A percentile compares a stretch with the other conserved stretches of the same genome.
Conservation (phyloP, 2,888 invertebrate species). For the Synanthedon tipuliformis region DNA sequence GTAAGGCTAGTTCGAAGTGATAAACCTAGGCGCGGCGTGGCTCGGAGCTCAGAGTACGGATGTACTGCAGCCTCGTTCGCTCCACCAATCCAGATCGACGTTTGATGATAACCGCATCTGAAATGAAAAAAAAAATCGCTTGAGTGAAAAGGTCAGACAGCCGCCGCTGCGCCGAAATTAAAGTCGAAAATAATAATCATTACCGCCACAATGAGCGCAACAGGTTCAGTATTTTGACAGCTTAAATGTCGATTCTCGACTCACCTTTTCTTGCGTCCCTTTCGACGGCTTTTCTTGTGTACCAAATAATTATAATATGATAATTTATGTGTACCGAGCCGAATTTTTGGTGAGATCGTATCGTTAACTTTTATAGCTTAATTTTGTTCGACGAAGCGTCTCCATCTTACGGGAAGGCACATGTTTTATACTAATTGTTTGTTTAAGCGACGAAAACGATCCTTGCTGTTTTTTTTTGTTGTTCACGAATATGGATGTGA, state of each 20-base stretch:
- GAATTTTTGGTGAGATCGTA: conserved; percentile 27
- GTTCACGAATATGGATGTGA: conserved; percentile 18
- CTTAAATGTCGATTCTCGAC: conserved; percentile 32
- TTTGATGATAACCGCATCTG: conserved; percentile 54
- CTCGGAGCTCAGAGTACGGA: conserved; percentile 56
- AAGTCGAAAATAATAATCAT: conserved; percentile 57
- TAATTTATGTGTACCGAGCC: conserved; percentile 31
- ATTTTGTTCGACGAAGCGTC: conserved; percentile 32
- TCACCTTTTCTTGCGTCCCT: conserved; percentile 15
- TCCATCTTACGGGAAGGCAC: conserved; percentile 11
- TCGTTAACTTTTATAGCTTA: conserved; percentile 52
- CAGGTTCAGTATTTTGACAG: conserved; percentile 47
- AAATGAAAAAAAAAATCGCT: conserved; percentile 36
- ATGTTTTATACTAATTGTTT: conserved; percentile 27
- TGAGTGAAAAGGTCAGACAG: conserved; percentile 64
- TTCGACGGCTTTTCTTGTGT: conserved; percentile 26
- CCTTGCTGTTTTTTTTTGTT: conserved; percentile 15
- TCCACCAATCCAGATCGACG: conserved; percentile 44
- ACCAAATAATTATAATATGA: conserved; percentile 32
- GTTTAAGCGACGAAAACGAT: conserved; percentile 22
- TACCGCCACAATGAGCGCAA: conserved; percentile 36
- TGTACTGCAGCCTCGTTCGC: conserved; percentile 52
- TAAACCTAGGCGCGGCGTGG: conserved; percentile 44
- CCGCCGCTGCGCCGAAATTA: conserved; percentile 47
- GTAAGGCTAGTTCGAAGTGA: background rate